Evolutionary conservation across 2,797 vertebrate genomes (phyloP), one percentile per base, ranked within the genome.

Genomic region (Hoplostethus mediterraneus): DNA sequence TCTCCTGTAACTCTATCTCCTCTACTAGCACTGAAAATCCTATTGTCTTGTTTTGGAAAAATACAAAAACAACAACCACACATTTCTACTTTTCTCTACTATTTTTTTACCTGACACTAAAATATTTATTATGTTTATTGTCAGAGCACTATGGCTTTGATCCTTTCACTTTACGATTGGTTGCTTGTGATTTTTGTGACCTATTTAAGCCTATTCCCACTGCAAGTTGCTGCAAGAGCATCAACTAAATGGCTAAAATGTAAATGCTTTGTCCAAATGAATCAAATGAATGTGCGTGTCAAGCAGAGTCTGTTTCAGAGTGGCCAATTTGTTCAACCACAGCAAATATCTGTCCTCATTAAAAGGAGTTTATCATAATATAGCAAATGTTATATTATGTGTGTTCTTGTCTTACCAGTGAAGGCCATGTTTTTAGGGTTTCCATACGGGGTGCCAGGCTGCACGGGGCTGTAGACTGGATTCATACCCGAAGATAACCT

Each of bases 401-500:
- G 11, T 17, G n/a, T 86, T 93, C 93, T 92, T 25, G n/a, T 86
- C 93, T 93, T 92, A 99, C 98, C 97, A 93, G 98, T 91, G 17
- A 99, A 99, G 28, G 98, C 95, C 97, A 99, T 98, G 92, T 97
- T 99, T 94, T 99, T 99, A 56, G 97, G 96, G 93, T 99, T 99
- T 92, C 97, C 97, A 0, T 99, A 99, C 48, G 97, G 98, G 87
- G 97, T 95, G 92, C 97, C 97, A 67, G 97, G 97, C 87, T 99
- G 98, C 87, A 99, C 96, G 52, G 98, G 96, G 95, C 97, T 99
- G 93, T 99, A 99, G 94, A 99, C 97, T 67, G 98, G 98, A 92
- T 99, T 99, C 98, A 99, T 99, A 80, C 90, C 95, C 94, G 97
- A 96, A 95, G 96, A 95, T 95, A 90, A 85, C 92, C 95, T 96